Conservation (phyloP, 2,888 invertebrate genomes). For the Automeris io region DNA sequence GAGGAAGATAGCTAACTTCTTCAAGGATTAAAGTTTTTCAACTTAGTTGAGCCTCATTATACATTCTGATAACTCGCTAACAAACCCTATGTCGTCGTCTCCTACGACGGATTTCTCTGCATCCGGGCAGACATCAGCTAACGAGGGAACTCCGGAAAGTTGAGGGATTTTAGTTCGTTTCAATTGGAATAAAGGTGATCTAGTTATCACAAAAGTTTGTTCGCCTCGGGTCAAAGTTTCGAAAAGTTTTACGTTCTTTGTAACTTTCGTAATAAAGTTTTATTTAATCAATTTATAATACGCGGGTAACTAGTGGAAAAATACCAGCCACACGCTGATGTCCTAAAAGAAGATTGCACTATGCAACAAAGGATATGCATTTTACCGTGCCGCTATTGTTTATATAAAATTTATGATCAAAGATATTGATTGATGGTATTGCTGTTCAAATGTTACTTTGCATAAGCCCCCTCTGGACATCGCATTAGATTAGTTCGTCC, state of each 20-base stretch:
- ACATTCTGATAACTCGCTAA: conserved; percentile 48
- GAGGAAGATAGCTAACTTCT: conserved; percentile 21
- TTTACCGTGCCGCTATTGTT: too few relatives aligned
- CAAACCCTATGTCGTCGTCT: conserved; percentile 33
- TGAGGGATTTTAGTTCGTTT: conserved; percentile 19
- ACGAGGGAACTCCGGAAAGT: conserved; percentile 48
- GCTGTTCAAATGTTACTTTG: too few relatives aligned
- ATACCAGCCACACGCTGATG: too few relatives aligned
- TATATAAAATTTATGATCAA: too few relatives aligned
- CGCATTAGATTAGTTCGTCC: too few relatives aligned
- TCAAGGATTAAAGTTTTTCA: conserved; percentile 30
- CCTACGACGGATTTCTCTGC: conserved; percentile 19
- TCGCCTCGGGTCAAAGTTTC: neutral
- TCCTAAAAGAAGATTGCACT: too few relatives aligned
- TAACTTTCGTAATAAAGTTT: neutral
- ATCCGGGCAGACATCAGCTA: conserved; percentile 33
- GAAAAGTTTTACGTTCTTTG: neutral
- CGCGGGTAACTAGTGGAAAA: too few relatives aligned
- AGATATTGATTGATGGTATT: too few relatives aligned
- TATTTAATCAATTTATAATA: neutral
- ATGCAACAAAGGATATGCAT: too few relatives aligned
- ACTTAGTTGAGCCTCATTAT: conserved; percentile 41
- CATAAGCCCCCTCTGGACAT: too few relatives aligned
- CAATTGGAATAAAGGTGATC: conserved; percentile 13
- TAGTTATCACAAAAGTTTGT: conserved; percentile 5